Base-by-base conservation (phyloP, 35 echinoderm and acorn worm species). In the Acanthaster planci region DNA sequence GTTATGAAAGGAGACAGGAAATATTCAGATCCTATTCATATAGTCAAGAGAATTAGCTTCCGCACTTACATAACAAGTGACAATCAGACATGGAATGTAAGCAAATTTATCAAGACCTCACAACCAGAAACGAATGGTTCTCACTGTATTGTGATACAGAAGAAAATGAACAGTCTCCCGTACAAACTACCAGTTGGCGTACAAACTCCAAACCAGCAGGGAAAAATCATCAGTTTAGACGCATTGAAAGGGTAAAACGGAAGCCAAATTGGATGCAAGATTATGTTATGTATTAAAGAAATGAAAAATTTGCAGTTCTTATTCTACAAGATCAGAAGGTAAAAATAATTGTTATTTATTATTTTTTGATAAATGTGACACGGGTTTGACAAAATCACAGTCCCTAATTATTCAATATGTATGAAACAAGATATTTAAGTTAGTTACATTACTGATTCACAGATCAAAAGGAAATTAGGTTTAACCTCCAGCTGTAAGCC, bases 1-100 rank as follows among this genome's bases (percentile, higher is more conserved):
- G 51, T 81, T 7, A 18, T 37, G 18, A 79, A 88, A 67, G 78
- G 78, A 3, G 15, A 56, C 31, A 78, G 68, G 12, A 86, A 78
- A 32, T 86, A 40, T 54, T 40, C 42, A 51, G 26, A n/a, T 3
- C 84, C 84, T 14, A 52, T 86, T 4, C 31, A 53, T 26, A 57
- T 86, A 52, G 55, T 40, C 35, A 79, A 54, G 53, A 51, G 12
- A 36, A 40, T 78, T 30, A 77, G 85, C 19, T 23, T 10, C 29
- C 31, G 44, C 34, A 87, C 85, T 0, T 79, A 79, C 38, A 26
- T 78, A 0, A 78, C 59, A 21, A 67, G 59, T 67, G 59, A 67
- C 23, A 22, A 31, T 1, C 16, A 3, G n/a, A 67, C 8, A 67
- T 67, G 59, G 59, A 67, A 67, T n/a, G 30, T 7, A 22, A 67